Evolutionary conservation across 2,113 vertebrate genomes (phyloP).

Genomic region (Callaeas wilsoni): DNA sequence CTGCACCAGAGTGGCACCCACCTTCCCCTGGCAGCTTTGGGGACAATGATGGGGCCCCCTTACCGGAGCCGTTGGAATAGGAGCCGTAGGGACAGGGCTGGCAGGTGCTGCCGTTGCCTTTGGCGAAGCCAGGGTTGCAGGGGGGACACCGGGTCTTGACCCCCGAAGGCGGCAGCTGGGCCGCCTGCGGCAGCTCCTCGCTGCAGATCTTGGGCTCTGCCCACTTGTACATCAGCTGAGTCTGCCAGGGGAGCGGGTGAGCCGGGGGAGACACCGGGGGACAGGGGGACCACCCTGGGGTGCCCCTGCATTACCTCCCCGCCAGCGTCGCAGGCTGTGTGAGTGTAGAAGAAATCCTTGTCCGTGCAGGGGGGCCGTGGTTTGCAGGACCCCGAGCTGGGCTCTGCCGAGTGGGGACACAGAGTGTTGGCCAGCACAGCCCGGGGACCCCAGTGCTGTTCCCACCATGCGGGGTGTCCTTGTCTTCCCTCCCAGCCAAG

Average conservation of each 20-base stretch:
- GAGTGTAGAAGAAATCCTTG: conserved; percentile 92
- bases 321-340: conserved; percentile 82
- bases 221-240: conserved; percentile 95
- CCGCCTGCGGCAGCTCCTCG: conserved; percentile 73
- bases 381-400: conserved; percentile 83
- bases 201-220: conserved; percentile 90
- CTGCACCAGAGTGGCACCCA: background rate
- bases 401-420: background rate
- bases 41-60: background rate
- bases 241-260: conserved; percentile 66
- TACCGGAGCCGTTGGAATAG: conserved; percentile 91
- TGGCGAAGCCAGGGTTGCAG: conserved; percentile 92
- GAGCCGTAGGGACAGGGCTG: conserved; percentile 79
- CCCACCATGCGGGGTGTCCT: background rate
- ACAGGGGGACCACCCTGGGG: background rate
- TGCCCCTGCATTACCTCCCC: conserved; percentile 74
- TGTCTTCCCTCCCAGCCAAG: background rate
- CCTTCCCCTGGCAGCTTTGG: background rate
- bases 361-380: conserved; percentile 81
- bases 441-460: background rate
- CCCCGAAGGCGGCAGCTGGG: conserved; percentile 80
- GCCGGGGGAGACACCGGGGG: background rate
- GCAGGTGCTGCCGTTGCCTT: conserved; percentile 78
- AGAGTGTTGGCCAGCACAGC: background rate
- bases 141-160: conserved; percentile 82